A percentile compares a stretch with the other conserved stretches of the same genome.
Evolutionary conservation across 2,888 invertebrate species (phyloP).

Genomic region (Oegoconia quadripuncta): DNA sequence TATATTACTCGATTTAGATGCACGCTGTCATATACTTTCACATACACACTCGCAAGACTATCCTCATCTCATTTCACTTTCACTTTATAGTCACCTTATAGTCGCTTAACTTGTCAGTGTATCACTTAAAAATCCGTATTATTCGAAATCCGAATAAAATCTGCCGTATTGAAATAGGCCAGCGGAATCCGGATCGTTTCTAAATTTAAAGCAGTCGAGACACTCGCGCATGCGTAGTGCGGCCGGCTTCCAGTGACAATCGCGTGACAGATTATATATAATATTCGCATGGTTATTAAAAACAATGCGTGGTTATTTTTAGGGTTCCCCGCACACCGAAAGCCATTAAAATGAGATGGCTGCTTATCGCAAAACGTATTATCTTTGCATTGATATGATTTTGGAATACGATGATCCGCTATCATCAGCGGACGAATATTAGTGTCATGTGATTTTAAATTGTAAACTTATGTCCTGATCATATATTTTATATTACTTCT

Average conservation of each 20-base stretch:
- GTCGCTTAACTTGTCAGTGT: too few relatives aligned
- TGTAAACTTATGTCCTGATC: too few relatives aligned
- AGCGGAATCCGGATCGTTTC: slow-evolving; percentile 58
- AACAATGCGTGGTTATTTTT: too few relatives aligned
- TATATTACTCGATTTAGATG: slow-evolving; percentile 13
- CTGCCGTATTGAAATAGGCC: slow-evolving; percentile 62
- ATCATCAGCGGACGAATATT: too few relatives aligned
- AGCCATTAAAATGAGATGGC: too few relatives aligned
- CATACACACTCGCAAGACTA: neutral
- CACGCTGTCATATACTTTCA: slow-evolving; percentile 22
- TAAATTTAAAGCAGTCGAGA: slow-evolving; percentile 68
- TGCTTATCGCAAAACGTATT: too few relatives aligned
- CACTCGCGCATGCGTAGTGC: slow-evolving; percentile 68
- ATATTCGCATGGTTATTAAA: slow-evolving; percentile 1
- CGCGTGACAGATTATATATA: slow-evolving; percentile 30
- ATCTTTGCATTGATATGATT: too few relatives aligned
- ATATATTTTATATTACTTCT: too few relatives aligned
- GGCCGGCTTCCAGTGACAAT: slow-evolving; percentile 49
- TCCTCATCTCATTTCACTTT: slow-evolving; percentile 9
- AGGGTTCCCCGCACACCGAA: too few relatives aligned
- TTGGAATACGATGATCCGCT: too few relatives aligned
- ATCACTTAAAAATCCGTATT: neutral
- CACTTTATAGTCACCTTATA: neutral
- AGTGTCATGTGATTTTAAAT: too few relatives aligned
- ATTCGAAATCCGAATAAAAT: slow-evolving; percentile 32